Conservation (phyloP, 2,888 invertebrate species). For the Criorhina ranunculi region DNA sequence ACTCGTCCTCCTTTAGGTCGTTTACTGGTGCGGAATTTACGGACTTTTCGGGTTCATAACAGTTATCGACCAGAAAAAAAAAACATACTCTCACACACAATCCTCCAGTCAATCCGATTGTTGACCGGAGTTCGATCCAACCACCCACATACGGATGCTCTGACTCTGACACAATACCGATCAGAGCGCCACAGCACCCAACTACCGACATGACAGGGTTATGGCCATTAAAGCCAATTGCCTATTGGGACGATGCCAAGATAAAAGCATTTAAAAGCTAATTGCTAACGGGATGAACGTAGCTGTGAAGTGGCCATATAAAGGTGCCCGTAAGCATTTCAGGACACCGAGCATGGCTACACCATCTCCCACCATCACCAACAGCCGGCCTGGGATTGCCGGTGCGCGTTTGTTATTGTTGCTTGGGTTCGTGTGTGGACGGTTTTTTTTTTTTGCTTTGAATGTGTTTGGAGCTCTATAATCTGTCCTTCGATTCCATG, state of each 20-base stretch:
- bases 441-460: constrained; percentile 39
- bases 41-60: constrained; percentile 67
- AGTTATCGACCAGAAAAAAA: constrained; percentile 38
- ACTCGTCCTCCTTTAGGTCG: constrained; percentile 17
- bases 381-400: constrained; percentile 3
- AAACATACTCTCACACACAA: constrained; percentile 4
- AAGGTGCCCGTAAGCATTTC: constrained; percentile 67
- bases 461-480: constrained; percentile 78
- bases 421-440: constrained; percentile 3
- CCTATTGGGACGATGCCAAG: constrained; percentile 70
- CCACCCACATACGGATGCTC: constrained; percentile 2
- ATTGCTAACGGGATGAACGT: constrained; percentile 68
- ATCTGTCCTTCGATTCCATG: constrained; percentile 79
- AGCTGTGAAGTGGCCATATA: constrained; percentile 71
- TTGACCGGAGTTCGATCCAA: constrained; percentile 12
- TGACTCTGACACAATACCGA: constrained; percentile 38
- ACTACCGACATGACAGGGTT: constrained; percentile 50
- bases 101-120: constrained; percentile 44
- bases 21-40: constrained; percentile 51
- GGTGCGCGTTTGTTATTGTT: constrained; percentile 25
- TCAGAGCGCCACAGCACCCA: background rate
- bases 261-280: constrained; percentile 76
- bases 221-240: constrained; percentile 67
- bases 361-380: too few species aligned
- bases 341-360: constrained; percentile 44